A percentile compares a stretch with the other conserved stretches of the same genome.
Conservation (phyloP, 2,888 invertebrate species). For the Melanotus villosus region DNA sequence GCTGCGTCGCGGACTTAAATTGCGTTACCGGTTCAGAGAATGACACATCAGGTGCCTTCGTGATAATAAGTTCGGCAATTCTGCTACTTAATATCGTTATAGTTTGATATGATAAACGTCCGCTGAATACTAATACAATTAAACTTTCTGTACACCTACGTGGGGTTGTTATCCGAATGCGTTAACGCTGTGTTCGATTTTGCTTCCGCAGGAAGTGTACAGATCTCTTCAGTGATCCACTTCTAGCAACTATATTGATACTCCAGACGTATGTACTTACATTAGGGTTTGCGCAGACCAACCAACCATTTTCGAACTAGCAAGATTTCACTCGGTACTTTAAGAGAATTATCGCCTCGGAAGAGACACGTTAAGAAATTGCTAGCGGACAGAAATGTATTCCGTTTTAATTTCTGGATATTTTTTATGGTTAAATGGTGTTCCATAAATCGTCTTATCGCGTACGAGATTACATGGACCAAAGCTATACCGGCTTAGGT, state of each 20-base stretch:
- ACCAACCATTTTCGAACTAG: too few species aligned
- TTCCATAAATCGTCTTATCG: too few species aligned
- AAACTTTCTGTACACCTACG: slow-evolving; percentile 18
- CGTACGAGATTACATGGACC: too few species aligned
- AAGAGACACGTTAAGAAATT: too few species aligned
- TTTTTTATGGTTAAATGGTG: too few species aligned
- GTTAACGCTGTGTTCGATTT: slow-evolving; percentile 2
- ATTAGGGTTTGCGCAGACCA: too few species aligned
- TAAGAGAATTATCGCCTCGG: too few species aligned
- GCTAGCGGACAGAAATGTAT: too few species aligned
- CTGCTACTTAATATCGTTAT: slow-evolving; percentile 37
- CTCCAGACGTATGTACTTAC: not conserved
- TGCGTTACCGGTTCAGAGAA: slow-evolving; percentile 26
- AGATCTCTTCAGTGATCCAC: not conserved
- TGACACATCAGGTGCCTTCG: slow-evolving; percentile 33
- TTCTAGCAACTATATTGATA: not conserved
- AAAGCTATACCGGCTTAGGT: too few species aligned
- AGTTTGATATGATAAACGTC: slow-evolving; percentile 36
- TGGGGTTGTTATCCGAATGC: slow-evolving; percentile 9
- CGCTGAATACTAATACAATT: slow-evolving; percentile 32
- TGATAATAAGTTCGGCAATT: slow-evolving; percentile 37
- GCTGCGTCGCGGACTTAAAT: slow-evolving; percentile 25
- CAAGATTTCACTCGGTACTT: too few species aligned
- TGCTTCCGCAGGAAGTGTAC: slow-evolving; percentile 4
- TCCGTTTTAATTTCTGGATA: too few species aligned